Evolutionary conservation across 2,113 vertebrate species (phyloP), one percentile per base, ranked within the genome.

Genomic region (Oreocharis arfaki): DNA sequence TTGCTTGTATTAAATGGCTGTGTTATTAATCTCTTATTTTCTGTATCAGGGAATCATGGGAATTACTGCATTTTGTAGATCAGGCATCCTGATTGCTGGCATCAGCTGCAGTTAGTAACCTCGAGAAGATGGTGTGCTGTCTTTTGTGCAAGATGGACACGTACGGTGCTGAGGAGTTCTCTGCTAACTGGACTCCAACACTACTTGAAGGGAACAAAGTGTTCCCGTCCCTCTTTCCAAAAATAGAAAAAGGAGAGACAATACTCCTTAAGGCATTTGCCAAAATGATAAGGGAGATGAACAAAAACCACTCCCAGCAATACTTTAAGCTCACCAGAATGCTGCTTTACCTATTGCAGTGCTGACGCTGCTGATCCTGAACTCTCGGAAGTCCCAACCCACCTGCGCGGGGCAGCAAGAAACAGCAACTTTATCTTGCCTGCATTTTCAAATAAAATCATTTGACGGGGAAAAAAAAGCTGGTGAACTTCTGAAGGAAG

Each of bases 171-270:
- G 16, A 55, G 77, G 50, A 84, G 52, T 3, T 61, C 32, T 59
- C 75, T 80, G 50, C 85, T 55, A 39, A 59, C 59, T 18, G 69
- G 59, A 49, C 60, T 93, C 35, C 35, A 87, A 57, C 24, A 44
- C 59, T 18, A 3, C 63, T 90, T 74, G 59, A 88, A 92, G 28
- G 26, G 82, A 91, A 86, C 79, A 81, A 83, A 84, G 71, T 10
- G 64, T 94, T 96, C 83, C 52, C 56, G 94, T 37, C 52, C 60
- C 56, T 89, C 68, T 65, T 60, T 63, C 79, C 94, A 90, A 81
- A 94, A 95, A 91, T 63, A 94, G 93, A 88, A 85, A 47, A 52
- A 46, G 42, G 81, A 87, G 81, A 89, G 87, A 94, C 42, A 77
- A 74, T 52, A 59, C 35, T 91, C 57, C 55, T 88, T 73, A 41